Evolutionary conservation across 2,797 vertebrate genomes (phyloP).

Genomic region (Acropternis orthonyx): DNA sequence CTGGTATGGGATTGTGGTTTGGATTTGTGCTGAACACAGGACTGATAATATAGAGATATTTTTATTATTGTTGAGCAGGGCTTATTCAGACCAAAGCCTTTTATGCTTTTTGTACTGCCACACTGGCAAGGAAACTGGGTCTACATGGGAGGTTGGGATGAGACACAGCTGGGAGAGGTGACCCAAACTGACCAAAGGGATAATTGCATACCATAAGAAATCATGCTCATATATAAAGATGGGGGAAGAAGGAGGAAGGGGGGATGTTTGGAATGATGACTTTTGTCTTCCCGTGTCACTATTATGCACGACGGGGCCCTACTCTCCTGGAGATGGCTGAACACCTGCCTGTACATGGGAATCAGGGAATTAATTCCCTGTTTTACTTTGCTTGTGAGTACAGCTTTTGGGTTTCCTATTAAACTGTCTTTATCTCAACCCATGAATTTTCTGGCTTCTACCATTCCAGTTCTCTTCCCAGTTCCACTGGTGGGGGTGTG

Average conservation of each 20-base stretch:
- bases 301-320: background rate
- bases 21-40: background rate
- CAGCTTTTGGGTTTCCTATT: background rate
- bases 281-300: background rate
- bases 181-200: background rate
- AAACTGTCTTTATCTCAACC: background rate
- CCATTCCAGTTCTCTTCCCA: background rate
- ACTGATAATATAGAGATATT: background rate
- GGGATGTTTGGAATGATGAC: background rate
- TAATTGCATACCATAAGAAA: background rate
- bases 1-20: background rate
- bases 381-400: background rate
- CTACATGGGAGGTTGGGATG: background rate
- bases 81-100: background rate
- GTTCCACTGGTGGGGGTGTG: background rate
- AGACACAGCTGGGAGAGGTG: background rate
- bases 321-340: background rate
- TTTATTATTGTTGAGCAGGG: background rate
- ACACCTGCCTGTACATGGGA: background rate
- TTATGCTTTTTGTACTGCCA: background rate
- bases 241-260: background rate
- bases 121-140: background rate
- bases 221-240: background rate
- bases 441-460: background rate
- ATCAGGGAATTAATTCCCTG: background rate